Percentiles rank a stretch among this genome's conserved stretches.
Conservation (phyloP, 2,797 vertebrate genomes). For the Buphagus erythrorhynchus region DNA sequence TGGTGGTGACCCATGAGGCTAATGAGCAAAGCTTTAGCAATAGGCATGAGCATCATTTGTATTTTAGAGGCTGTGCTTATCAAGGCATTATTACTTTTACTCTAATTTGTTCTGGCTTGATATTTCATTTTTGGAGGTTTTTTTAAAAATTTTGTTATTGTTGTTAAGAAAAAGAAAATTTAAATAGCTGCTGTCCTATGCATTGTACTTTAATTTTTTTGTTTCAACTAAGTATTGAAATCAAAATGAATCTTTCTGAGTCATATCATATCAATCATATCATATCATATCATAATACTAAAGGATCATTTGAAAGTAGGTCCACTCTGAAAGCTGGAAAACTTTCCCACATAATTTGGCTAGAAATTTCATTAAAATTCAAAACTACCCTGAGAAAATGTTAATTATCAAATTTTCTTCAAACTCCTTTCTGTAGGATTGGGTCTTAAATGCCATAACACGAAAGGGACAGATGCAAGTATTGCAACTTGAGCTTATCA, state of each 20-base stretch:
- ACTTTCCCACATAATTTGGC: background rate
- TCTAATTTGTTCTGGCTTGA: background rate
- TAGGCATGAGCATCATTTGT: background rate
- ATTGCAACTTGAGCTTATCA: background rate
- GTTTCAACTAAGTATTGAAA: background rate
- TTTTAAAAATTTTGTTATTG: background rate
- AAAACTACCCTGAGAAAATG: background rate
- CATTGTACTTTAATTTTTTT: background rate
- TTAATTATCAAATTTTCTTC: background rate
- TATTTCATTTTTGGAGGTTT: background rate
- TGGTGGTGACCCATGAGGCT: background rate
- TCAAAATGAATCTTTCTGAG: background rate
- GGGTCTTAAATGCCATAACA: background rate
- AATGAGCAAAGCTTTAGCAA: background rate
- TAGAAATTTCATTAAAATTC: background rate
- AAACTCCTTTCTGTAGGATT: background rate
- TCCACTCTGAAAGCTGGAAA: background rate
- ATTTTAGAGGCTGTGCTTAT: background rate
- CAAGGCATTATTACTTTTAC: background rate
- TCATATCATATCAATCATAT: background rate
- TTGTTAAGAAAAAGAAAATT: background rate
- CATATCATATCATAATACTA: background rate
- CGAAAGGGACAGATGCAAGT: background rate
- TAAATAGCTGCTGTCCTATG: background rate
- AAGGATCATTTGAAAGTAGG: background rate